Percentiles rank a stretch among this genome's conserved stretches.
Conservation (phyloP, 2,113 vertebrate species). For the Oenanthe oenanthe region DNA sequence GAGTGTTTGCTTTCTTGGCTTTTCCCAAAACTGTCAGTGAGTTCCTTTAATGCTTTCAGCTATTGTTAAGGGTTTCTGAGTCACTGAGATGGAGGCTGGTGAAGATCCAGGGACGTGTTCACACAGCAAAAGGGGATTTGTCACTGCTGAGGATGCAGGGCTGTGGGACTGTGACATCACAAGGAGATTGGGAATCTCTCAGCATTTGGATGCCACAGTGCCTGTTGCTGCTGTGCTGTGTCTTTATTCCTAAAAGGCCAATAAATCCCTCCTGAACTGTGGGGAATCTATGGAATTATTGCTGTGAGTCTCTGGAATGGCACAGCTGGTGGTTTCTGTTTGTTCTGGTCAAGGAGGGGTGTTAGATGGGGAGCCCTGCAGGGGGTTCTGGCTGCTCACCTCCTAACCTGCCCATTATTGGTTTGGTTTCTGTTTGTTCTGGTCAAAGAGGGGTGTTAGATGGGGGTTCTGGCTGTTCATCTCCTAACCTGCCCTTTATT, state of each 20-base stretch:
- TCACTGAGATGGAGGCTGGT: background rate
- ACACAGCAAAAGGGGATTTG: background rate
- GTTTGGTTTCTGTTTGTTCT: too few relatives aligned
- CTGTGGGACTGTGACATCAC: rapidly evolving
- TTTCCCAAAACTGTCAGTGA: background rate
- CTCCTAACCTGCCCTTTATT: background rate
- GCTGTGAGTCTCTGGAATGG: background rate
- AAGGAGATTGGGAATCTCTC: rapidly evolving
- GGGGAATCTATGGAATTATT: rapidly evolving
- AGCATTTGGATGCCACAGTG: background rate
- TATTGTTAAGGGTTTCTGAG: background rate
- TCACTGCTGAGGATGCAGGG: background rate
- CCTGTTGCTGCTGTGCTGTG: background rate
- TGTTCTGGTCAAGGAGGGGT: rapidly evolving
- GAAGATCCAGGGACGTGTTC: background rate
- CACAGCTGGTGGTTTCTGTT: rapidly evolving
- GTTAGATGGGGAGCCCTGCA: background rate
- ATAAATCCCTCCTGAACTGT: rapidly evolving
- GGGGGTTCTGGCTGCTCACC: too few relatives aligned
- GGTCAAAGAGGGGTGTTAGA: too few relatives aligned
- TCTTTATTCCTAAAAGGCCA: background rate
- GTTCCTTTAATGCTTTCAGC: background rate
- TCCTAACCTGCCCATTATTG: too few relatives aligned
- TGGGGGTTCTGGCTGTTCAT: too few relatives aligned
- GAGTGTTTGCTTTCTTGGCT: constrained; percentile 26